Evolutionary conservation across 2,888 invertebrate genomes (phyloP).

Genomic region (Philopedon plagiatum): DNA sequence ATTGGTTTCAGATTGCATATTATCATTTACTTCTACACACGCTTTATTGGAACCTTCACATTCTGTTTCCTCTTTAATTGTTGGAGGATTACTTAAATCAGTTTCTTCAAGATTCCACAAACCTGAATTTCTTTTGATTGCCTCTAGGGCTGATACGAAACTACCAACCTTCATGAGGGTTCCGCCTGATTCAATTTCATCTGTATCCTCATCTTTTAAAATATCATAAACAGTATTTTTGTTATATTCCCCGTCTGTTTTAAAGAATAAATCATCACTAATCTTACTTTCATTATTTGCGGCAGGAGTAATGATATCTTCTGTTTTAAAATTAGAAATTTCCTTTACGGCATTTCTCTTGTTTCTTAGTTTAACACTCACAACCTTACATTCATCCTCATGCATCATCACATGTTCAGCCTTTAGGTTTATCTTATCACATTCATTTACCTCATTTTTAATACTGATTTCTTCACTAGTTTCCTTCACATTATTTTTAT

Average conservation of each 20-base stretch:
- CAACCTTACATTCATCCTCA: conserved; percentile 27
- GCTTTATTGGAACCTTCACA: not conserved
- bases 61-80: conserved; percentile 37
- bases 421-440: conserved; percentile 51
- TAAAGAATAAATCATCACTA: conserved; percentile 30
- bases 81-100: conserved; percentile 3
- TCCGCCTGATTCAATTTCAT: conserved; percentile 40
- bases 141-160: conserved; percentile 55
- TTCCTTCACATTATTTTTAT: conserved; percentile 58
- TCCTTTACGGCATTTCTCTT: conserved; percentile 25
- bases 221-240: conserved; percentile 42
- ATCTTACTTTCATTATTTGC: not conserved
- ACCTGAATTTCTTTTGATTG: conserved; percentile 55
- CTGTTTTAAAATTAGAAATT: not conserved
- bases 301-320: conserved; percentile 3
- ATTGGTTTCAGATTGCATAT: conserved; percentile 9
- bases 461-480: conserved; percentile 49
- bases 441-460: conserved; percentile 35
- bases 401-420: conserved; percentile 34
- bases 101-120: conserved; percentile 50
- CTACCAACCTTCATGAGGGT: conserved; percentile 56
- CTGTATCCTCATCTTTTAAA: conserved; percentile 27
- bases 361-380: conserved; percentile 43
- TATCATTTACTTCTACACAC: not conserved
- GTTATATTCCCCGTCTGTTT: conserved; percentile 16